phyloP scores from a whole-genome alignment of 2,113 vertebrate genomes.

The Psilopogon haemacephalus region DNA sequence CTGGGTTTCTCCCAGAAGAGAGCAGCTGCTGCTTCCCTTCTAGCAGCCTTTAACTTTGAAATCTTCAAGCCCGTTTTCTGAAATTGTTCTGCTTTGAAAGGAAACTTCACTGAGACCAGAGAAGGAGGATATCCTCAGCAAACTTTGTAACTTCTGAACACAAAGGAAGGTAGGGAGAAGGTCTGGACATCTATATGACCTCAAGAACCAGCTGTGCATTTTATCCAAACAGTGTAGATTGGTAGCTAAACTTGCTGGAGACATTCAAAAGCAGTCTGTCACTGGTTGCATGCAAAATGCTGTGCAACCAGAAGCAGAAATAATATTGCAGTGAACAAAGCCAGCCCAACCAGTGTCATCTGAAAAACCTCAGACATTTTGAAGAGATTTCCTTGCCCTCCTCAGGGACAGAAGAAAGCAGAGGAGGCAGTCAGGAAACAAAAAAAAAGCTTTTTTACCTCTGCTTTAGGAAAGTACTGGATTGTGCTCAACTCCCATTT shows the following conservation, averaged over 20 bases:
- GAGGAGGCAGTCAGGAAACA: no score
- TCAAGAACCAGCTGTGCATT: not conserved
- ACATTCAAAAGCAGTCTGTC: not conserved
- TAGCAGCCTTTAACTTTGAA: not conserved
- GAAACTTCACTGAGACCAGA: not conserved
- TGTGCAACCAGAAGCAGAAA: not conserved
- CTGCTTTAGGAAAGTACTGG: not conserved
- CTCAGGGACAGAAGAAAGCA: not conserved
- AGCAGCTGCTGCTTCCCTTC: not conserved
- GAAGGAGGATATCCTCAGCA: not conserved
- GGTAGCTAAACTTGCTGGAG: not conserved
- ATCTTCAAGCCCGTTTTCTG: not conserved
- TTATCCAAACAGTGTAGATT: not conserved
- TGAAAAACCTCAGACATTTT: slow-evolving; percentile 9
- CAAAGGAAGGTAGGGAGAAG: not conserved
- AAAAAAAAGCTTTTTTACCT: not conserved
- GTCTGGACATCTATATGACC: not conserved
- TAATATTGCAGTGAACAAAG: not conserved
- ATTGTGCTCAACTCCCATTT: not conserved
- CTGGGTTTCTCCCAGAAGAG: not conserved
- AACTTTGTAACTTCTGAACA: not conserved
- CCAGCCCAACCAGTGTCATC: not conserved
- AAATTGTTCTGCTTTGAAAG: not conserved
- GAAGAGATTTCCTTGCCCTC: not conserved
- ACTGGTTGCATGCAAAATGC: not conserved